phyloP scores from a whole-genome alignment of 1,140 invertebrate genomes.

The Panagrolaimus sp. region DNA sequence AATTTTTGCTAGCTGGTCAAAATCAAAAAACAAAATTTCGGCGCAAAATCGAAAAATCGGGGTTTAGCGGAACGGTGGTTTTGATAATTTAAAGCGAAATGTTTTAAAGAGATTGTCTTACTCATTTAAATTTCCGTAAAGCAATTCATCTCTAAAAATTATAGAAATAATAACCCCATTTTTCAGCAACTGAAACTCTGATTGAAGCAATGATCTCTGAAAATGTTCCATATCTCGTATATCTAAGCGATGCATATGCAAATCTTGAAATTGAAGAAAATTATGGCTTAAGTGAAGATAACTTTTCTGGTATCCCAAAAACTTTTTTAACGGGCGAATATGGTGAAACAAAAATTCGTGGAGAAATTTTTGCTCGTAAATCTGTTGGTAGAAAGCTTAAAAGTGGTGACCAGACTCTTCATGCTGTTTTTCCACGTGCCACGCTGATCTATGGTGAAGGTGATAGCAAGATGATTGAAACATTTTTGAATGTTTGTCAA shows the following conservation, averaged over 20 bases:
- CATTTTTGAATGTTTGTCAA: background rate
- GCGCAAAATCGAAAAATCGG: no score
- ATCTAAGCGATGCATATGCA: background rate
- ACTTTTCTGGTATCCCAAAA: background rate
- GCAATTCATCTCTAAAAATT: no score
- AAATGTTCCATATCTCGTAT: background rate
- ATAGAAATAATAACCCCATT: background rate
- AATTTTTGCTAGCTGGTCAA: no score
- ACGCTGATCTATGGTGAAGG: background rate
- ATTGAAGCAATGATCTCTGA: background rate
- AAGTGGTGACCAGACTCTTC: background rate
- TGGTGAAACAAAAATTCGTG: slow-evolving; percentile 6
- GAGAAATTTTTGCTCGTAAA: background rate
- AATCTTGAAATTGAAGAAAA: slow-evolving; percentile 7
- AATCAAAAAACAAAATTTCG: no score
- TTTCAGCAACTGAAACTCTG: slow-evolving; percentile 1
- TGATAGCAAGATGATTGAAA: background rate
- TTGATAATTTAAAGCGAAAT: no score
- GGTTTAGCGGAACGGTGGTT: no score
- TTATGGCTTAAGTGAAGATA: slow-evolving; percentile 1
- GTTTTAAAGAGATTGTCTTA: no score
- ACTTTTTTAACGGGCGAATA: background rate
- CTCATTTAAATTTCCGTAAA: no score
- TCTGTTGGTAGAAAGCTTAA: background rate
- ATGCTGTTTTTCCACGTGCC: background rate